phyloP scores from a whole-genome alignment of 2,888 invertebrate species.

The Drosophila anceps region DNA sequence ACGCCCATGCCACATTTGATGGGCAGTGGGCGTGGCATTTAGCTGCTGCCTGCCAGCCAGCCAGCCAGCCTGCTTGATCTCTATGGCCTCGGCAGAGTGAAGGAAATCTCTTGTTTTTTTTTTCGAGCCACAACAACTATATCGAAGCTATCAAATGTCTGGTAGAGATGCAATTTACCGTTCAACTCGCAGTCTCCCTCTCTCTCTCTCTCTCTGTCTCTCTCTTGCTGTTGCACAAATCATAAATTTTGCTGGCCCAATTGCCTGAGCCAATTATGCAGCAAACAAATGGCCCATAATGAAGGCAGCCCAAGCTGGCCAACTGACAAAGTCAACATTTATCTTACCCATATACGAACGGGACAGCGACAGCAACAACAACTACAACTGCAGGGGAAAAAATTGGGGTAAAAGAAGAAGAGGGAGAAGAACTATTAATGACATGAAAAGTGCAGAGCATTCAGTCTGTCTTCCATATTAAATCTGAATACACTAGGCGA shows the following conservation, averaged over 20 bases:
- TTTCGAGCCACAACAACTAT: constrained; percentile 50
- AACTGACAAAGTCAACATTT: constrained; percentile 78
- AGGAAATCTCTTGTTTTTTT: constrained; percentile 44
- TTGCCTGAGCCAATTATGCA: constrained; percentile 75
- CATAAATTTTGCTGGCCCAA: constrained; percentile 75
- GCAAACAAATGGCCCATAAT: constrained; percentile 80
- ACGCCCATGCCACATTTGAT: constrained; percentile 71
- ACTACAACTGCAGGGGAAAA: background rate
- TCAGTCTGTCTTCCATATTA: constrained; percentile 8
- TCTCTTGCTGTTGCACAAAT: constrained; percentile 47
- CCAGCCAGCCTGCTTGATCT: constrained; percentile 57
- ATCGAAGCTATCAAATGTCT: constrained; percentile 41
- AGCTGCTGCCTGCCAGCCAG: constrained; percentile 39
- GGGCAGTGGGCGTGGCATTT: constrained; percentile 65
- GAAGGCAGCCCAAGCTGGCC: constrained; percentile 62
- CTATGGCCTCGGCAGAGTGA: constrained; percentile 42
- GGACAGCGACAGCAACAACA: constrained; percentile 21
- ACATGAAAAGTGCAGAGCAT: constrained; percentile 43
- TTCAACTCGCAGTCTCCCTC: constrained; percentile 18
- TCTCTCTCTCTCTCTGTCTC: background rate
- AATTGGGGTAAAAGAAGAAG: background rate
- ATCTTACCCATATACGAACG: constrained; percentile 62
- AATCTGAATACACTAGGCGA: background rate
- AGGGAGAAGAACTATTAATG: constrained; percentile 41
- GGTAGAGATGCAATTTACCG: constrained; percentile 53